phyloP scores from a whole-genome alignment of 2,113 vertebrate species.

The Gnathonemus longibarbis region DNA sequence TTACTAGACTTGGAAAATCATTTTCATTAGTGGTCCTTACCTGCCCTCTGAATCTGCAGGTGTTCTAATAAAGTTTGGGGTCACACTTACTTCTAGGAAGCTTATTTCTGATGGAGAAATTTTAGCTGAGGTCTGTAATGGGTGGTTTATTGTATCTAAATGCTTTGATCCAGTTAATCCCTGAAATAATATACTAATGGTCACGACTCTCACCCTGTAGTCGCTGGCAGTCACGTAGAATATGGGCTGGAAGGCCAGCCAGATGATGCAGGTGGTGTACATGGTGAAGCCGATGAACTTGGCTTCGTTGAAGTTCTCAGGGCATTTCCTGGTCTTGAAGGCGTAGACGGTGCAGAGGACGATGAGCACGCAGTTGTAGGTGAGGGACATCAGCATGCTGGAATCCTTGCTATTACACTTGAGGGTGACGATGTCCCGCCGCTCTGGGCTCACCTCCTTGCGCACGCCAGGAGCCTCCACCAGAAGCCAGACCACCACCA shows the following conservation, averaged over 20 bases:
- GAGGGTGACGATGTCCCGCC: conserved; percentile 84
- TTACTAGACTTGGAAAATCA: conserved; percentile 30
- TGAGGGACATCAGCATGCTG: conserved; percentile 91
- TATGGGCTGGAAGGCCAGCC: conserved; percentile 97
- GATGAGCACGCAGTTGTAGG: conserved; percentile 94
- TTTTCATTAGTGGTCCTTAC: conserved; percentile 45
- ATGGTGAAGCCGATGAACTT: conserved; percentile 99
- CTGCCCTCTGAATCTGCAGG: conserved; percentile 29
- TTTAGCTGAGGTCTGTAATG: background rate
- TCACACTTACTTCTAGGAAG: background rate
- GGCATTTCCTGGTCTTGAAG: conserved; percentile 97
- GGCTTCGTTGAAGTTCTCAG: conserved; percentile 97
- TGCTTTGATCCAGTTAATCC: background rate
- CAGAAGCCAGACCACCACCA: conserved; percentile 85
- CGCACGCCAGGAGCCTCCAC: conserved; percentile 85
- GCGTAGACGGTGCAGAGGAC: conserved; percentile 95
- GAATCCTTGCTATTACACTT: conserved; percentile 91
- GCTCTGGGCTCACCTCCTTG: conserved; percentile 84
- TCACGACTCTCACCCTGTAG: conserved; percentile 75
- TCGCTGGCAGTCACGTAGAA: conserved; percentile 98
- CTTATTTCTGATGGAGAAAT: background rate
- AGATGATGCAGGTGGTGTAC: conserved; percentile 99
- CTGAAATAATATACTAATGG: background rate
- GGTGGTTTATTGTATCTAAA: background rate
- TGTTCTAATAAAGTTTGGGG: conserved; percentile 24